A percentile compares a stretch with the other conserved stretches of the same genome.
These are phyloP conservation scores for Phaethornis superciliosus DNA, from an alignment of 2,113 vertebrate species.

Conservation along the genomic window DNA sequence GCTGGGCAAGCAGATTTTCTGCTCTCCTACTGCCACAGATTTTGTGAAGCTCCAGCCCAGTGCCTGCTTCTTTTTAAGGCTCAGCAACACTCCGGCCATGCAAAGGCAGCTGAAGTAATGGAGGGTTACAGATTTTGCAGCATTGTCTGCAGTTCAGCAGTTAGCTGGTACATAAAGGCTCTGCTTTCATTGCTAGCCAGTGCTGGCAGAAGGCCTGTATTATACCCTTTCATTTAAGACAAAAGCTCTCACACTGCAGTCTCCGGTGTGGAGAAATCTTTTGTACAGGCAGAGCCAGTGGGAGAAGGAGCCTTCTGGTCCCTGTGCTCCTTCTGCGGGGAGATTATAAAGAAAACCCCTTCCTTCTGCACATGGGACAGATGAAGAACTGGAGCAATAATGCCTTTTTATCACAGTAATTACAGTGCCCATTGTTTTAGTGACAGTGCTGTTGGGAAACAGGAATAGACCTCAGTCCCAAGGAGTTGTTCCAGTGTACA, in stretches of 20 bases:
- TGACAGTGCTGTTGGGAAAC: slow-evolving; percentile 71
- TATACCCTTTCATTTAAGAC: slow-evolving; percentile 66
- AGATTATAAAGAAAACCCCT: slow-evolving; percentile 68
- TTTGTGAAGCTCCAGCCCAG: background rate
- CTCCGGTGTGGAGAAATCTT: slow-evolving; percentile 67
- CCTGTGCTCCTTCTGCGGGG: slow-evolving; percentile 43
- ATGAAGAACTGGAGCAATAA: slow-evolving; percentile 63
- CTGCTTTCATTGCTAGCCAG: slow-evolving; percentile 60
- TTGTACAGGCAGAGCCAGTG: slow-evolving; percentile 64
- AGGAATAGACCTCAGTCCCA: slow-evolving; percentile 45
- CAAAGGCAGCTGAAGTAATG: slow-evolving; percentile 40
- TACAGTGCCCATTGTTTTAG: slow-evolving; percentile 68
- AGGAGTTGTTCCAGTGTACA: slow-evolving; percentile 54
- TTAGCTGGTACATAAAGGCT: slow-evolving; percentile 56
- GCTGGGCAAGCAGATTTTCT: slow-evolving; percentile 39
- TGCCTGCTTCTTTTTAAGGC: background rate
- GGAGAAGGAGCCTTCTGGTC: slow-evolving; percentile 72
- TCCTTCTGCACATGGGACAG: slow-evolving; percentile 63
- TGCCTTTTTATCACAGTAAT: slow-evolving; percentile 68
- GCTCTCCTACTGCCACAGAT: background rate
- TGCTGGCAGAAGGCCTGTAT: slow-evolving; percentile 69
- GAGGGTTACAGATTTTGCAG: slow-evolving; percentile 62
- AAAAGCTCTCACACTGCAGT: slow-evolving; percentile 66
- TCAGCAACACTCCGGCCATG: background rate
- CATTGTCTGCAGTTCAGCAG: slow-evolving; percentile 63